Evolutionary conservation across 1,140 invertebrate species (phyloP).

Genomic region (Amphibalanus amphitrite): DNA sequence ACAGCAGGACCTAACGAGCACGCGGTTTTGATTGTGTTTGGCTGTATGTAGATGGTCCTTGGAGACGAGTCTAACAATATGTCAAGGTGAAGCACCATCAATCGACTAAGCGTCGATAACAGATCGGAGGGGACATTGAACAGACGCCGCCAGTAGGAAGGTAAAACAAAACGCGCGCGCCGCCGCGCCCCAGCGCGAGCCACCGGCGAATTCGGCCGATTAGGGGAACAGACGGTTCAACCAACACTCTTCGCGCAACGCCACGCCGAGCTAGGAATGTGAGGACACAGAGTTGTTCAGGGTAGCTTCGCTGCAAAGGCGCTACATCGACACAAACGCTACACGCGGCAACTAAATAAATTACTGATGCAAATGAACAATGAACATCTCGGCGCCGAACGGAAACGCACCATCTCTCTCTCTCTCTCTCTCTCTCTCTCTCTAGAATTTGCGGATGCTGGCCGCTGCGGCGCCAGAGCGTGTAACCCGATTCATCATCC

Average conservation of each 20-base stretch:
- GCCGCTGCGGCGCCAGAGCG: background rate
- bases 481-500: background rate
- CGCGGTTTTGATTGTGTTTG: background rate
- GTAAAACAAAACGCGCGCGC: too few relatives aligned
- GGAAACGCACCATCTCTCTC: background rate
- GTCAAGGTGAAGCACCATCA: background rate
- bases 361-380: conserved; percentile 2
- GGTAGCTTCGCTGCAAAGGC: background rate
- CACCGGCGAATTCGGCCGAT: too few relatives aligned
- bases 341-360: background rate
- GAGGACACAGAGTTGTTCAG: background rate
- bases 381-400: background rate
- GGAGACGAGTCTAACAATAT: background rate
- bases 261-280: background rate
- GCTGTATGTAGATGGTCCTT: background rate
- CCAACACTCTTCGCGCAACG: background rate
- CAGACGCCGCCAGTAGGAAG: too few relatives aligned
- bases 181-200: too few relatives aligned
- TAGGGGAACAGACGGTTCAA: too few relatives aligned
- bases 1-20: background rate
- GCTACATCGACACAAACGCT: background rate
- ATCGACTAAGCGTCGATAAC: background rate
- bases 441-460: background rate
- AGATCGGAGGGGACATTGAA: too few relatives aligned
- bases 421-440: too few relatives aligned